Percentiles rank a stretch among this genome's conserved stretches.
These are phyloP conservation scores for Hippocampus guttulatus DNA, from an alignment of 2,113 vertebrate genomes.

Conservation along the genomic window DNA sequence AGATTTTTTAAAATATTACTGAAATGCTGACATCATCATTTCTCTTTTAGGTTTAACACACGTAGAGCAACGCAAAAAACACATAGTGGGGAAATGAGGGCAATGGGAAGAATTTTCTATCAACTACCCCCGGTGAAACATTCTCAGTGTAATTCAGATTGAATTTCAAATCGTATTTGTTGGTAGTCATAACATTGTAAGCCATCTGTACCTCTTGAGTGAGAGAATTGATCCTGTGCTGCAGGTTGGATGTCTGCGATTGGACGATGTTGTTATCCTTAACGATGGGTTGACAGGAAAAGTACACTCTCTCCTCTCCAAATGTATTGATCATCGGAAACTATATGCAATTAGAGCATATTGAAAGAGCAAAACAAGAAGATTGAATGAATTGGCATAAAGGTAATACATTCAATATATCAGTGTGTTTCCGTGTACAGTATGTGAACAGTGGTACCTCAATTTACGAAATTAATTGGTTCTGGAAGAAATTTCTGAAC, in stretches of 20 bases:
- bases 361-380: not conserved
- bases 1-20: no score
- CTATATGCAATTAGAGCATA: slow-evolving; percentile 41
- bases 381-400: not conserved
- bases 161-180: not conserved
- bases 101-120: not conserved
- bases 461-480: no score
- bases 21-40: not conserved
- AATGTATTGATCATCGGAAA: slow-evolving; percentile 80
- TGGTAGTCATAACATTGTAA: not conserved
- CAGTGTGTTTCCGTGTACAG: not conserved
- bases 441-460: not conserved
- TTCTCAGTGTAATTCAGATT: not conserved
- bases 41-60: not conserved
- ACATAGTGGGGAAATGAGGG: not conserved
- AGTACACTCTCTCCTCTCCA: slow-evolving; percentile 72
- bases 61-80: not conserved
- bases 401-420: not conserved
- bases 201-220: slow-evolving; percentile 75
- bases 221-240: slow-evolving; percentile 82
- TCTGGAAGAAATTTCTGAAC: no score
- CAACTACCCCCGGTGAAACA: not conserved
- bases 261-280: slow-evolving; percentile 79
- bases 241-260: slow-evolving; percentile 79
- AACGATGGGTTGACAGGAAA: slow-evolving; percentile 64